Percentiles rank a stretch among this genome's conserved stretches.
Conservation (phyloP, 92 coral and sea anemone species). For the Nematostella vectensis region DNA sequence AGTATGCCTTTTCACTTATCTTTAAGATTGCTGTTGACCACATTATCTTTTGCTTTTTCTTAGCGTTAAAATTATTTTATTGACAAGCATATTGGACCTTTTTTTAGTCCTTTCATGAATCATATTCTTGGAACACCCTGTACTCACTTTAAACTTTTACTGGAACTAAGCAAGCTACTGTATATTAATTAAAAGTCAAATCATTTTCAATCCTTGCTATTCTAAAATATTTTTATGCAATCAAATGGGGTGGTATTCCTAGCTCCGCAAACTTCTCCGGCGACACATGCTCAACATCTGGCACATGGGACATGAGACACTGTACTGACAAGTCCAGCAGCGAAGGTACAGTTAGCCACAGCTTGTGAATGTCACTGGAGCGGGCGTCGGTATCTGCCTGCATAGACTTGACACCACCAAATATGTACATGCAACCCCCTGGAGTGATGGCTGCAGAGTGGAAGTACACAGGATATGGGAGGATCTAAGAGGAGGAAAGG, state of each 20-base stretch:
- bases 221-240: constrained; percentile 1
- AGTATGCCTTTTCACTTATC: too few species aligned
- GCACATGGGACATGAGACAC: constrained; percentile 32
- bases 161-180: too few species aligned
- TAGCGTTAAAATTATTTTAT: too few species aligned
- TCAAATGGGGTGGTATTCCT: constrained; percentile 47
- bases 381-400: constrained; percentile 44
- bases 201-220: background rate
- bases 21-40: too few species aligned
- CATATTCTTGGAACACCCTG: too few species aligned
- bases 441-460: constrained; percentile 92
- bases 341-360: constrained; percentile 72
- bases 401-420: constrained; percentile 85
- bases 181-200: too few species aligned
- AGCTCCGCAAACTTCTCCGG: constrained; percentile 22
- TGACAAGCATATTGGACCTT: too few species aligned
- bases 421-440: constrained; percentile 81
- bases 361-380: constrained; percentile 60
- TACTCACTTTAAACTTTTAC: too few species aligned
- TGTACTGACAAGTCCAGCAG: constrained; percentile 56
- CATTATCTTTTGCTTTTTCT: too few species aligned
- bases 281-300: constrained; percentile 15
- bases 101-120: too few species aligned
- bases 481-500: constrained; percentile 24
- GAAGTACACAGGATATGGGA: constrained; percentile 78